These are phyloP conservation scores for Tetragonisca angustula DNA, from an alignment of 2,888 invertebrate genomes.

Conservation along the genomic window DNA sequence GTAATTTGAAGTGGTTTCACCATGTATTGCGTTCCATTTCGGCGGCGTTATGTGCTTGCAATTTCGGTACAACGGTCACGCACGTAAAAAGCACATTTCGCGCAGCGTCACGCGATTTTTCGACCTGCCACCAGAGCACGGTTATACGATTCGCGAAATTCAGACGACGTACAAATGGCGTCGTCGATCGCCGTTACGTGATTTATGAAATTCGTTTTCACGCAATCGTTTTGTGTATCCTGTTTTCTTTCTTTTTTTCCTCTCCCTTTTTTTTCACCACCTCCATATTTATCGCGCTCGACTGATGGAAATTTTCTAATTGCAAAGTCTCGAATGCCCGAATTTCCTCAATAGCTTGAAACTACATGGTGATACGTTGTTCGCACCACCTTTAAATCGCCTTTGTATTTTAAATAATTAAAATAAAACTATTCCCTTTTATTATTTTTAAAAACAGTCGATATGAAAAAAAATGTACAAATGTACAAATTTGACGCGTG, in stretches of 20 bases:
- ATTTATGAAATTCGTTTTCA: constrained; percentile 37
- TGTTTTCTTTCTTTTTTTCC: background rate
- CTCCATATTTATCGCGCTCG: background rate
- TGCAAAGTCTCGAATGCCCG: background rate
- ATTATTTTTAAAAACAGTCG: too few species aligned
- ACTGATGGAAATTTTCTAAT: background rate
- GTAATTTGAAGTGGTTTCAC: constrained; percentile 10
- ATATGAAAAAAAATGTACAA: too few species aligned
- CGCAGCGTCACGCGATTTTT: constrained; percentile 17
- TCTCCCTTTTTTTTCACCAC: background rate
- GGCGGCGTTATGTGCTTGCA: constrained; percentile 21
- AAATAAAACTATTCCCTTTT: too few species aligned
- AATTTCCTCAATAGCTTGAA: too few species aligned
- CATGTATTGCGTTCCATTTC: constrained; percentile 16
- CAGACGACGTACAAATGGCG: constrained; percentile 31
- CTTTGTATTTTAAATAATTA: too few species aligned
- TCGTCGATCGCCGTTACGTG: constrained; percentile 27
- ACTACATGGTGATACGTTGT: too few species aligned
- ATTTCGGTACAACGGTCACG: constrained; percentile 28
- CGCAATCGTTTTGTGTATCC: background rate
- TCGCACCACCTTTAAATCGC: too few species aligned
- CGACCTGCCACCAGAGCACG: constrained; percentile 2
- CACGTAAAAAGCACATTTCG: constrained; percentile 34
- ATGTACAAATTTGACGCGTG: too few species aligned
- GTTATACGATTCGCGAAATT: constrained; percentile 39